Evolutionary conservation across 2,888 invertebrate species (phyloP), one percentile per base, ranked within the genome.

Genomic region (Synanthedon myopaeformis): DNA sequence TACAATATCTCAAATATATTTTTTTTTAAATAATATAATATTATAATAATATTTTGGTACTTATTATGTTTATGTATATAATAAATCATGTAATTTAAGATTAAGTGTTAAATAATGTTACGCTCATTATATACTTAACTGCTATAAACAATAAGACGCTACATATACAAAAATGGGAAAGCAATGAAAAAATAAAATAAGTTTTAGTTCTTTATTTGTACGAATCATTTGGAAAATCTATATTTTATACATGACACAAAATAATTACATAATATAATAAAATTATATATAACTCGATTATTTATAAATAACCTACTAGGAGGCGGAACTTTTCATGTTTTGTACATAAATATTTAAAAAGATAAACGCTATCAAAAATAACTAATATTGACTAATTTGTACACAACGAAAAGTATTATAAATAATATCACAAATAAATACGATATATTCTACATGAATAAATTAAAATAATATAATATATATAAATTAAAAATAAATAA

Each of bases 151-250:
- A 19, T 19, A 19, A 19, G 19, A 19, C 3, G 19, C 2, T 19
- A 28, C 28, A 28, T 28, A 28, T n/a, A 17, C 6, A 35, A 35
- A 35, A 0, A 1, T 10, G 1, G 35, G 35, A 35, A 35, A 3
- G 13, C 13, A 45, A 45, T 45, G 45, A 45, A 45, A 42, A 45
- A 0, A 45, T n/a, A 4, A 35, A 58, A 58, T 49, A 58, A 35
- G 62, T 70, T 72, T 70, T 54, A 72, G 80, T 80, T 80, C 82
- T 85, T 83, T 84, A 85, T 85, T 85, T 83, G 84, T 83, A 85
- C 79, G 82, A 76, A 70, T 72, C 66, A 61, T 66, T 66, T 62
- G 55, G 56, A 58, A 61, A 55, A 55, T 56, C 42, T 53, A 59
- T 54, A 59, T 53, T 59, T 54, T 51, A 59, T 52, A 58, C 53